These are phyloP conservation scores for Oreochromis tanganicae DNA, from an alignment of 2,113 vertebrate species.

Conservation along the genomic window DNA sequence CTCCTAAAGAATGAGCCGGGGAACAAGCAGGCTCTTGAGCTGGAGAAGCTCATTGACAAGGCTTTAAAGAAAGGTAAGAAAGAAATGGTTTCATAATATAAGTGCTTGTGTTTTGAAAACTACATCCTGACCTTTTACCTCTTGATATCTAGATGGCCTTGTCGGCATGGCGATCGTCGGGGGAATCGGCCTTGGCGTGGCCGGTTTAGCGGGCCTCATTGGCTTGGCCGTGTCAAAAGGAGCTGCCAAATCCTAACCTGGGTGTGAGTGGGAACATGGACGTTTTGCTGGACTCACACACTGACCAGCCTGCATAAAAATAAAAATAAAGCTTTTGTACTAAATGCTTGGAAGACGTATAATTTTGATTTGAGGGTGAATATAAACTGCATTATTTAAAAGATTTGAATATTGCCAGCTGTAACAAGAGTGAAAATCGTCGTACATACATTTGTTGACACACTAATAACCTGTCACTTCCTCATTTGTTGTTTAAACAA, in stretches of 20 bases:
- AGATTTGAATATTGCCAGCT: neutral
- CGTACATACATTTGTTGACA: neutral
- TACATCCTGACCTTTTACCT: neutral
- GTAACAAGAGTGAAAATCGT: neutral
- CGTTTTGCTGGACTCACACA: slow-evolving; percentile 18
- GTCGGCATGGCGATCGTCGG: slow-evolving; percentile 92
- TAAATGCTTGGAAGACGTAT: neutral
- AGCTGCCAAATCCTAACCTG: slow-evolving; percentile 78
- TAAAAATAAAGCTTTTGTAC: neutral
- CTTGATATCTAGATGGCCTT: slow-evolving; percentile 77
- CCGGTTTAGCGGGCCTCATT: slow-evolving; percentile 84
- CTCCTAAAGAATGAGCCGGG: slow-evolving; percentile 82
- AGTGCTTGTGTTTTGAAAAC: neutral
- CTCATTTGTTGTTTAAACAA: slow-evolving; percentile 23
- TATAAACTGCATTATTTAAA: neutral
- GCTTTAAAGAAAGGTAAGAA: slow-evolving; percentile 84
- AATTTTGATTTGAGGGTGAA: neutral
- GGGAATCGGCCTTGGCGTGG: slow-evolving; percentile 83
- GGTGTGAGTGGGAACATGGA: neutral
- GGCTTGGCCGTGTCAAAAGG: slow-evolving; percentile 84
- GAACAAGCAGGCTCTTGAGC: slow-evolving; percentile 84
- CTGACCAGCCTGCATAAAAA: neutral
- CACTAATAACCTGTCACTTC: neutral
- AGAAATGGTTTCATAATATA: neutral
- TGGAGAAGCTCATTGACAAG: slow-evolving; percentile 84